Evolutionary conservation across 1,140 invertebrate species (phyloP).

Genomic region (Ostrea denselamellosa): DNA sequence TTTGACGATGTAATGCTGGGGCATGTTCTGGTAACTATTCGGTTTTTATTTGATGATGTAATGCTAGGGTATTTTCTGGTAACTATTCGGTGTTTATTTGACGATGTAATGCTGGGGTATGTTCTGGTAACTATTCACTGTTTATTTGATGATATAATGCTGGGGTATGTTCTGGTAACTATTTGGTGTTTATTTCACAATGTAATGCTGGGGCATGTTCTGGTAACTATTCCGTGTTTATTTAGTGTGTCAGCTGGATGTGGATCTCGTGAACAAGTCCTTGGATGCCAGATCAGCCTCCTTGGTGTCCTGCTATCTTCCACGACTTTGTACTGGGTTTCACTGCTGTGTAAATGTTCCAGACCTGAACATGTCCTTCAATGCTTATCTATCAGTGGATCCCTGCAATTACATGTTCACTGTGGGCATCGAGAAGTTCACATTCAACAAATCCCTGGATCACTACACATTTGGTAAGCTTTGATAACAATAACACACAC

Average conservation of each 20-base stretch:
- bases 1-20: too few species aligned
- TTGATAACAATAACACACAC: too few species aligned
- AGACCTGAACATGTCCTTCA: slow-evolving; percentile 41
- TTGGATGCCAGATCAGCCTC: background rate
- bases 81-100: too few species aligned
- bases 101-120: too few species aligned
- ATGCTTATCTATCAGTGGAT: slow-evolving; percentile 46
- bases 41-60: too few species aligned
- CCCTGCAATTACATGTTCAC: slow-evolving; percentile 51
- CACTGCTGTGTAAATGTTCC: slow-evolving; percentile 51
- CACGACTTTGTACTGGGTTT: slow-evolving; percentile 43
- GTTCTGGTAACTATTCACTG: too few species aligned
- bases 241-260: slow-evolving; percentile 22
- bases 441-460: slow-evolving; percentile 49
- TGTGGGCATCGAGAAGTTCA: slow-evolving; percentile 54
- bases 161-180: too few species aligned
- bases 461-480: slow-evolving; percentile 50
- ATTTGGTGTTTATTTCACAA: too few species aligned
- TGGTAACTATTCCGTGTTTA: background rate
- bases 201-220: background rate
- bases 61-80: too few species aligned
- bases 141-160: too few species aligned
- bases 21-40: too few species aligned
- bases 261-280: background rate
- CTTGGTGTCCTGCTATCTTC: slow-evolving; percentile 44